Evolutionary conservation across 2,113 vertebrate genomes (phyloP).

Genomic region (Rhinogobius similis): DNA sequence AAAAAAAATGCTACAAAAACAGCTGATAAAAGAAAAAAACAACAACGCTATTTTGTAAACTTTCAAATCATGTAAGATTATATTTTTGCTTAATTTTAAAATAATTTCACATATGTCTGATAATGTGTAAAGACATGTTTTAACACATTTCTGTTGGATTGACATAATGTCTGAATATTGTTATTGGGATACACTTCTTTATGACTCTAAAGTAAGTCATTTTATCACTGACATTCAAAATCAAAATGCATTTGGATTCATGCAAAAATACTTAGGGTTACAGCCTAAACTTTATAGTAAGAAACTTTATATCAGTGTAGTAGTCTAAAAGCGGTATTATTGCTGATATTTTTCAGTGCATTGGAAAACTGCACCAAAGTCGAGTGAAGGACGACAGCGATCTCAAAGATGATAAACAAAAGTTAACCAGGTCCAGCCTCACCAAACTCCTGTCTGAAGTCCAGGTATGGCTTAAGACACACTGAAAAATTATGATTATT

Average conservation of each 20-base stretch:
- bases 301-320: not conserved
- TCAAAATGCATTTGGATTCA: not conserved
- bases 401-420: slow-evolving; percentile 42
- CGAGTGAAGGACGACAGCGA: slow-evolving; percentile 44
- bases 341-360: slow-evolving; percentile 51
- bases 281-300: not conserved
- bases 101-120: too few species aligned
- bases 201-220: too few species aligned
- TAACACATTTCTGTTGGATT: too few species aligned
- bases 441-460: slow-evolving; percentile 65
- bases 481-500: not conserved
- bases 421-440: slow-evolving; percentile 41
- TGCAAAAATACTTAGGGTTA: not conserved
- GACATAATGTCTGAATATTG: too few species aligned
- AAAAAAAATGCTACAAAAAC: too few species aligned
- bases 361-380: slow-evolving; percentile 56
- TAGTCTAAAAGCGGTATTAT: not conserved
- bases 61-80: too few species aligned
- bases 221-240: not conserved
- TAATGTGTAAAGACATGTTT: too few species aligned
- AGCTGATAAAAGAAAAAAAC: too few species aligned
- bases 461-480: slow-evolving; percentile 64
- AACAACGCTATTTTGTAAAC: too few species aligned
- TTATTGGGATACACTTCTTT: too few species aligned
- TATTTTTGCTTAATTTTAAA: too few species aligned